Evolutionary conservation across 2,888 invertebrate species (phyloP).

Genomic region (Pyrrhia umbra): DNA sequence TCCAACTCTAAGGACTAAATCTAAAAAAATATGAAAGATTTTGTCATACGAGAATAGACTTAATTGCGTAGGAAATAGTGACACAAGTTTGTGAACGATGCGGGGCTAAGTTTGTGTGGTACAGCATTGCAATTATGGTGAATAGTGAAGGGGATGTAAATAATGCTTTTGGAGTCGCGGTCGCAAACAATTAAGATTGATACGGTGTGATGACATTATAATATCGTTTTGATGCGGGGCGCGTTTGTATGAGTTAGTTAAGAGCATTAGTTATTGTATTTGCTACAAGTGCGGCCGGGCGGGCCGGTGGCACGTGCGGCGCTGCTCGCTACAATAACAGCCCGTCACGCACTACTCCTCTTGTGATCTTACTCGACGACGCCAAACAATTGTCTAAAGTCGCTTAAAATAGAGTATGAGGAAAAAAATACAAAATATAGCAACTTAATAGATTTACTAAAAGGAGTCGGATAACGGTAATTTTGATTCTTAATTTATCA

Average conservation of each 20-base stretch:
- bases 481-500: too few species aligned
- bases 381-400: too few species aligned
- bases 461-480: too few species aligned
- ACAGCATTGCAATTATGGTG: slow-evolving; percentile 14
- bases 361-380: slow-evolving; percentile 22
- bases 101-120: not conserved
- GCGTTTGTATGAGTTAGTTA: slow-evolving; percentile 65
- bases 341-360: not conserved
- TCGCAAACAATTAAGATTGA: slow-evolving; percentile 81
- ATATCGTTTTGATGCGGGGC: slow-evolving; percentile 77
- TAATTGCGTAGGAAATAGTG: slow-evolving; percentile 11
- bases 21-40: too few species aligned
- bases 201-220: slow-evolving; percentile 84
- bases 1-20: slow-evolving; percentile 25
- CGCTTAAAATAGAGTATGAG: too few species aligned
- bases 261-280: slow-evolving; percentile 66
- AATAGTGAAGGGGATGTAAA: slow-evolving; percentile 56
- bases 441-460: too few species aligned
- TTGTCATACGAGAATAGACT: slow-evolving; percentile 14
- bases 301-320: slow-evolving; percentile 14
- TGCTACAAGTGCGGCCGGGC: slow-evolving; percentile 62
- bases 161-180: slow-evolving; percentile 70
- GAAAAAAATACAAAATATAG: too few species aligned
- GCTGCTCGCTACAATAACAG: slow-evolving; percentile 10
- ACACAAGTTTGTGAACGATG: not conserved